Evolutionary conservation across 2,113 vertebrate genomes (phyloP), one percentile per base, ranked within the genome.

Genomic region (Empidonax alnorum): DNA sequence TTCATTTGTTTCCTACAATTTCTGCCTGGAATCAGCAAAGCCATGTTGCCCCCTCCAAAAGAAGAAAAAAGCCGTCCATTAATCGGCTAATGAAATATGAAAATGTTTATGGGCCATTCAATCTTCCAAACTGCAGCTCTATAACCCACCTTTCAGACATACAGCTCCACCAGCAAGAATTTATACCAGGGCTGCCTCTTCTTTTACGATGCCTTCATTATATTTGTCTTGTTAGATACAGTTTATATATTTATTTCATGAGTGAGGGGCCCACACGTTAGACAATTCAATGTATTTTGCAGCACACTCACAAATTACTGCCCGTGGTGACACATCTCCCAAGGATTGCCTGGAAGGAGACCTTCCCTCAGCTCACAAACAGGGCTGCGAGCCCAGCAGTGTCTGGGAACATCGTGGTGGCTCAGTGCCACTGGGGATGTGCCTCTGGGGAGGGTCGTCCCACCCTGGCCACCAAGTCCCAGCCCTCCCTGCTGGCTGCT

Each of bases 51-150:
- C 58, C 39, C 63, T 5, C 6, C 21, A 53, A 76, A 95, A 96
- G 96, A 94, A 93, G 20, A 96, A 97, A 97, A 96, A 96, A 96
- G 94, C 81, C 52, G 37, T 94, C 97, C 98, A 98, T 98, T 98
- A 98, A 98, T 98, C 95, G 94, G 97, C 98, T 98, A 98, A 98
- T 98, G 98, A 98, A 98, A 98, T 98, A 98, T 98, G 98, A 98
- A 98, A 98, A 98, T 98, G 98, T 98, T 98, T 98, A 98, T 98
- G 97, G 98, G 96, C 97, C 96, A 96, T 97, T 98, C 98, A 96
- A 97, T 98, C 98, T 98, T 98, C 97, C 96, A 97, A 98, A 98
- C 97, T 96, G 98, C 98, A 96, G 95, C 97, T 98, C 98, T 97
- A 97, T 97, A 98, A 97, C 97, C 98, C 97, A 98, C 97, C 97